These are phyloP conservation scores for Chrosomus eos DNA, from an alignment of 2,797 vertebrate genomes.

Conservation along the genomic window DNA sequence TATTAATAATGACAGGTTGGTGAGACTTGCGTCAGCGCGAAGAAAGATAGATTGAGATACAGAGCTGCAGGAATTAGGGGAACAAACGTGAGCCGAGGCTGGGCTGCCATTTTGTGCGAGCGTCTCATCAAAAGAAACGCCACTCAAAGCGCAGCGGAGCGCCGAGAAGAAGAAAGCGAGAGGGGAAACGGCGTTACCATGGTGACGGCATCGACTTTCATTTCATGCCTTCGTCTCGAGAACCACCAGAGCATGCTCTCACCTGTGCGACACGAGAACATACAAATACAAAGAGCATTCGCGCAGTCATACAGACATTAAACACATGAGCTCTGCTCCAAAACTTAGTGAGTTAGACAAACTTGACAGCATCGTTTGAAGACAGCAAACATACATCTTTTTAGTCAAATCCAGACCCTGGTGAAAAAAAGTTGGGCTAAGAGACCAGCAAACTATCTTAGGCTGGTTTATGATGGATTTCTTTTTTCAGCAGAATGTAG, in stretches of 20 bases:
- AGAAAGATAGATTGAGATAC: conserved; percentile 5
- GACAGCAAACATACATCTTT: background rate
- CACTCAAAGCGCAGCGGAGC: conserved; percentile 47
- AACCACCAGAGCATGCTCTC: conserved; percentile 57
- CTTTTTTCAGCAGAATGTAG: background rate
- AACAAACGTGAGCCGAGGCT: conserved; percentile 25
- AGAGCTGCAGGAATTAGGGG: background rate
- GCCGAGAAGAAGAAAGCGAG: conserved; percentile 41
- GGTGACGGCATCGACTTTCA: conserved; percentile 74
- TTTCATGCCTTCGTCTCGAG: conserved; percentile 61
- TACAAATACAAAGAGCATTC: conserved; percentile 20
- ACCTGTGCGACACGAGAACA: conserved; percentile 41
- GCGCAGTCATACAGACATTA: conserved; percentile 10
- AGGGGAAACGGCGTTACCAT: conserved; percentile 72
- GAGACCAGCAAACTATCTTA: background rate
- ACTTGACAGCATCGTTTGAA: background rate
- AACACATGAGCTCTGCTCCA: background rate
- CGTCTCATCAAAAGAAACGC: conserved; percentile 57
- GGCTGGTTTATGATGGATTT: background rate
- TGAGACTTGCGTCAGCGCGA: conserved; percentile 5
- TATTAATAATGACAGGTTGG: conserved; percentile 32
- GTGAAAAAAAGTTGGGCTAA: too few species aligned
- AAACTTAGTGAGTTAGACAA: background rate
- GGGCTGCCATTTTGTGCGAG: conserved; percentile 61
- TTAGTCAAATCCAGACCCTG: background rate